These are phyloP conservation scores for Lutraria lutraria DNA, from an alignment of 2,888 invertebrate genomes.

Conservation along the genomic window DNA sequence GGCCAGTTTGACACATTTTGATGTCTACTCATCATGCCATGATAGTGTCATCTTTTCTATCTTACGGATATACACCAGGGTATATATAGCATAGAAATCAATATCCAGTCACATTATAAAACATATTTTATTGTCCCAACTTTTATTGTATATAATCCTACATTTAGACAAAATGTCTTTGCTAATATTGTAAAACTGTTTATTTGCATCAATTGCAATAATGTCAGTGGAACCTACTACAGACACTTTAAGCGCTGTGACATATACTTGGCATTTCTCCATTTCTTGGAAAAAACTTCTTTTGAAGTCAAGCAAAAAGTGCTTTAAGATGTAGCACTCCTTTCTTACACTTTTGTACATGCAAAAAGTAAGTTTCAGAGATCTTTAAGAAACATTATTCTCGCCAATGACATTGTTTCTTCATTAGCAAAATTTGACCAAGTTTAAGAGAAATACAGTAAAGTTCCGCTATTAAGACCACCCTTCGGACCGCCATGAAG, in stretches of 20 bases:
- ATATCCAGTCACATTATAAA: background rate
- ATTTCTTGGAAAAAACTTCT: background rate
- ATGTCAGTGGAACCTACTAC: background rate
- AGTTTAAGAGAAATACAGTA: no score
- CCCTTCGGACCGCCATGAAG: no score
- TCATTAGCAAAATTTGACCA: no score
- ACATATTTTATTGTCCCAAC: constrained; percentile 7
- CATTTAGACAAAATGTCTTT: constrained; percentile 13
- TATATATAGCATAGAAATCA: background rate
- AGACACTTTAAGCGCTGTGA: background rate
- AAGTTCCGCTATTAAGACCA: no score
- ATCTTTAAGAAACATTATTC: no score
- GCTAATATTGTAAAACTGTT: constrained; percentile 10
- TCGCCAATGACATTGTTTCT: no score
- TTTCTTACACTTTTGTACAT: no score
- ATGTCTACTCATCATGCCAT: background rate
- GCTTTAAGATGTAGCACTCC: no score
- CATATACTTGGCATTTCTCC: constrained; percentile 2
- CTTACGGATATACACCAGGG: background rate
- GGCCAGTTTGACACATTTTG: background rate
- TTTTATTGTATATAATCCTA: constrained; percentile 15
- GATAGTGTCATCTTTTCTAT: background rate
- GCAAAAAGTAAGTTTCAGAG: no score
- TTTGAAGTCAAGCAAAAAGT: background rate
- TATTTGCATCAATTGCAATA: constrained; percentile 2